These are phyloP conservation scores for Enteromius paludinosus DNA, from an alignment of 2,797 vertebrate genomes.

Conservation along the genomic window DNA sequence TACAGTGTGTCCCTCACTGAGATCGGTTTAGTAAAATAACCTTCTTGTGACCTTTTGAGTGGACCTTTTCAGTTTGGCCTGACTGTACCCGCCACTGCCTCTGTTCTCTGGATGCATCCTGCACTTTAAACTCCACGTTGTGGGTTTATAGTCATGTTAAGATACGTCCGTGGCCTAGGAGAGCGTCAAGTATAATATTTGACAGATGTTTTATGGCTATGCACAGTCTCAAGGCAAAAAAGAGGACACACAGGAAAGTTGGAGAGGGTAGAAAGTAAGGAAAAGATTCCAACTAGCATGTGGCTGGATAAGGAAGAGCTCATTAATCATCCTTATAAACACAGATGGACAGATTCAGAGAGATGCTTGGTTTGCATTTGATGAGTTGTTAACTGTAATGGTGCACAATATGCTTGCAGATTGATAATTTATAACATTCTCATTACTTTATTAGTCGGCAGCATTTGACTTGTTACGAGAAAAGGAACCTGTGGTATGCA, in stretches of 20 bases:
- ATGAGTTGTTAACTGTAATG: conserved; percentile 42
- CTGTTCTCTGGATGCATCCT: conserved; percentile 23
- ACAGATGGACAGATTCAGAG: conserved; percentile 50
- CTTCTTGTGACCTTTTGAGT: conserved; percentile 51
- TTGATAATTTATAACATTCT: conserved; percentile 29
- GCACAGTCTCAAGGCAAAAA: conserved; percentile 20
- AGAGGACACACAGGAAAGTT: conserved; percentile 20
- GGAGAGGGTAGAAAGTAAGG: conserved; percentile 35
- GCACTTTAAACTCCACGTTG: conserved; percentile 15
- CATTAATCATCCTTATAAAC: conserved; percentile 49
- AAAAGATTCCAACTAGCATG: conserved; percentile 36
- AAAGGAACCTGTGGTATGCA: conserved; percentile 34
- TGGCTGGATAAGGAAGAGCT: conserved; percentile 32
- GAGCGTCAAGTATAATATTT: conserved; percentile 33
- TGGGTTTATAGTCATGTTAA: conserved; percentile 28
- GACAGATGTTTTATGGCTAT: conserved; percentile 41
- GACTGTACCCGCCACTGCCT: conserved; percentile 25
- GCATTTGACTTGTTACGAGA: conserved; percentile 14
- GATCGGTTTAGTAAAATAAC: conserved; percentile 54
- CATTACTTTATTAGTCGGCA: conserved; percentile 34
- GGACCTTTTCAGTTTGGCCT: conserved; percentile 47
- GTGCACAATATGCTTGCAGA: conserved; percentile 34
- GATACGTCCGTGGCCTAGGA: conserved; percentile 22
- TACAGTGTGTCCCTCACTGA: conserved; percentile 47
- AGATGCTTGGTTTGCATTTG: conserved; percentile 42